phyloP scores from a whole-genome alignment of 2,888 invertebrate species.

The Ernsta delagoae region DNA sequence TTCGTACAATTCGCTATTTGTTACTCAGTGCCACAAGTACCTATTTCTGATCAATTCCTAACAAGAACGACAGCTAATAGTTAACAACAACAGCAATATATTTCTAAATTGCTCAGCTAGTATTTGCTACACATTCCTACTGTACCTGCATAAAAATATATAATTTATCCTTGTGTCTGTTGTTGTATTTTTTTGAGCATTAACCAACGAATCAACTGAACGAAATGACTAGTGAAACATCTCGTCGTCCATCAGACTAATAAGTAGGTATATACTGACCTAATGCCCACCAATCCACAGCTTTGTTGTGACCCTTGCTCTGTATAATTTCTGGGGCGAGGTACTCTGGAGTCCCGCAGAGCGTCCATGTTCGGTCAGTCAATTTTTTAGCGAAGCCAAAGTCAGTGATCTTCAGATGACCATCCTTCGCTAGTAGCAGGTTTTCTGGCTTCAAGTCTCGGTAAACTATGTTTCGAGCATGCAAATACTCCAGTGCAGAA shows the following conservation, averaged over 20 bases:
- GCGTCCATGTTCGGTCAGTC: slow-evolving; percentile 97
- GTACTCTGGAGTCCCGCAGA: slow-evolving; percentile 99
- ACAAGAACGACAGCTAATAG: too few species aligned
- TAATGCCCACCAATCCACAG: slow-evolving; percentile 99
- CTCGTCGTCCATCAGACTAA: not conserved
- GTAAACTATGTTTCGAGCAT: slow-evolving; percentile 94
- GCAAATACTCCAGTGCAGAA: slow-evolving; percentile 96
- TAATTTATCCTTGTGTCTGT: too few species aligned
- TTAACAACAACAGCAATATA: too few species aligned
- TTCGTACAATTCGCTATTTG: too few species aligned
- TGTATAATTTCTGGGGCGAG: slow-evolving; percentile 98
- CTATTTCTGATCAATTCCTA: too few species aligned
- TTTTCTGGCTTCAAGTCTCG: slow-evolving; percentile 97
- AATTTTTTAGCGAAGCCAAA: slow-evolving; percentile 99
- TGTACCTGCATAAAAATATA: too few species aligned
- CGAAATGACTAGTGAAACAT: too few species aligned
- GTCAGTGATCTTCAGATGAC: slow-evolving; percentile 98
- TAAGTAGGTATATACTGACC: slow-evolving; percentile 80
- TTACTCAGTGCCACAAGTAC: too few species aligned
- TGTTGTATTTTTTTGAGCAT: too few species aligned
- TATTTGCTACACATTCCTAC: not conserved
- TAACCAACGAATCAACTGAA: too few species aligned
- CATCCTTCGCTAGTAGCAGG: slow-evolving; percentile 94
- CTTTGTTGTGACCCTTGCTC: slow-evolving; percentile 98
- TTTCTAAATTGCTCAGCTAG: too few species aligned